Conservation (phyloP, 2,888 invertebrate species). For the Xestia ashworthii region DNA sequence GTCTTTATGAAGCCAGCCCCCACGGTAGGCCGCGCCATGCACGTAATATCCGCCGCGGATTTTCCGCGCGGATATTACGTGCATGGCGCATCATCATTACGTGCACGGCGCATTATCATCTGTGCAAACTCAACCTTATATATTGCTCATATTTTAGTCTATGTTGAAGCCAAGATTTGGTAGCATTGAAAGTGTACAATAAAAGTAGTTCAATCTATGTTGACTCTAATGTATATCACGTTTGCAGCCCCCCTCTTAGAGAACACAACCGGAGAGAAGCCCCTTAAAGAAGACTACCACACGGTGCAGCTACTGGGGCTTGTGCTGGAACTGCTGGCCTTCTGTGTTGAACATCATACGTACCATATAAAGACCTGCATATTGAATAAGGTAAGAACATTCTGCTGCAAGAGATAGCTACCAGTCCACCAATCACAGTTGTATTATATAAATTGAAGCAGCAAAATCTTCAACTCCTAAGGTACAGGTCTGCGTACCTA, state of each 20-base stretch:
- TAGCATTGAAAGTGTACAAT: background rate
- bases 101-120: too few relatives aligned
- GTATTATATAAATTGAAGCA: too few relatives aligned
- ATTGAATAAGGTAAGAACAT: conserved; percentile 93
- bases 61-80: background rate
- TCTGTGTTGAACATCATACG: conserved; percentile 99
- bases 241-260: conserved; percentile 96
- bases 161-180: background rate
- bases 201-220: background rate
- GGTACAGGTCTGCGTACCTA: too few relatives aligned
- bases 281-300: conserved; percentile 98
- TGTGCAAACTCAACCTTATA: background rate
- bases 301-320: conserved; percentile 98
- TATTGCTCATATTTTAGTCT: background rate
- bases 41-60: background rate
- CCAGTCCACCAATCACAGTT: too few relatives aligned
- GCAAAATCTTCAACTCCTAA: too few relatives aligned
- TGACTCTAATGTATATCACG: conserved; percentile 18
- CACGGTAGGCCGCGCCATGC: background rate
- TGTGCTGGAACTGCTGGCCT: conserved; percentile 98
- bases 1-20: background rate
- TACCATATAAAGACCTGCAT: conserved; percentile 99
- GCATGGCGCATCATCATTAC: too few relatives aligned
- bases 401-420: background rate
- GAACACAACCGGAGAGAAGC: conserved; percentile 97